Percentiles rank a stretch among this genome's conserved stretches.
Evolutionary conservation across 2,888 invertebrate species (phyloP).

Genomic region (Apamea anceps): DNA sequence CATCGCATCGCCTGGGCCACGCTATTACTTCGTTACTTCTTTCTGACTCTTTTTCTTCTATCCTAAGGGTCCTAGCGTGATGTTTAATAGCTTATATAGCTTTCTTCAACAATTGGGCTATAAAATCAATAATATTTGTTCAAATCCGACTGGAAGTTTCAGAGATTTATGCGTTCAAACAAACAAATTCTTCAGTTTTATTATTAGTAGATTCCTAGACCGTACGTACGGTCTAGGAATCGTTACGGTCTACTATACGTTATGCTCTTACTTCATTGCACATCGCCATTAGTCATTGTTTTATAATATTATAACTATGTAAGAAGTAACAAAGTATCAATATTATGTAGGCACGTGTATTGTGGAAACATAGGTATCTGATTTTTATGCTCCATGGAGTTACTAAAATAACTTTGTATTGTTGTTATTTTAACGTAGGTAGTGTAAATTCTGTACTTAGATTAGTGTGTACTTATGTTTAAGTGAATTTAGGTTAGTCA

Average conservation of each 20-base stretch:
- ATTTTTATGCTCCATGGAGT: constrained; percentile 28
- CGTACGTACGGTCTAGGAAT: not conserved
- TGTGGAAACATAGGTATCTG: constrained; percentile 7
- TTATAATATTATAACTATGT: not conserved
- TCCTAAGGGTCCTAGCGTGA: not conserved
- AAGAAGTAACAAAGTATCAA: constrained; percentile 1
- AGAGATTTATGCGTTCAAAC: not conserved
- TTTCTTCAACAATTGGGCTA: not conserved
- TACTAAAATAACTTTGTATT: constrained; percentile 3
- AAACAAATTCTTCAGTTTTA: not conserved
- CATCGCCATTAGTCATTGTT: not conserved
- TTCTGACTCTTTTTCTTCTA: not conserved
- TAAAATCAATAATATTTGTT: too few species aligned
- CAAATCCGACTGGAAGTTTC: too few species aligned
- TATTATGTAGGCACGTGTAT: constrained; percentile 10
- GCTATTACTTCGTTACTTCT: not conserved
- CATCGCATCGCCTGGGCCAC: not conserved
- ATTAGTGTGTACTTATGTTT: not conserved
- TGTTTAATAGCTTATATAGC: not conserved
- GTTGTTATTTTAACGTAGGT: constrained; percentile 2
- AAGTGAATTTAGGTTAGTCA: not conserved
- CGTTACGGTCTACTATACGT: not conserved
- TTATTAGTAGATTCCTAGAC: not conserved
- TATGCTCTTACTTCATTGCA: not conserved
- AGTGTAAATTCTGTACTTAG: not conserved